Conservation (phyloP, 2,113 vertebrate genomes). For the Arizona elegans region DNA sequence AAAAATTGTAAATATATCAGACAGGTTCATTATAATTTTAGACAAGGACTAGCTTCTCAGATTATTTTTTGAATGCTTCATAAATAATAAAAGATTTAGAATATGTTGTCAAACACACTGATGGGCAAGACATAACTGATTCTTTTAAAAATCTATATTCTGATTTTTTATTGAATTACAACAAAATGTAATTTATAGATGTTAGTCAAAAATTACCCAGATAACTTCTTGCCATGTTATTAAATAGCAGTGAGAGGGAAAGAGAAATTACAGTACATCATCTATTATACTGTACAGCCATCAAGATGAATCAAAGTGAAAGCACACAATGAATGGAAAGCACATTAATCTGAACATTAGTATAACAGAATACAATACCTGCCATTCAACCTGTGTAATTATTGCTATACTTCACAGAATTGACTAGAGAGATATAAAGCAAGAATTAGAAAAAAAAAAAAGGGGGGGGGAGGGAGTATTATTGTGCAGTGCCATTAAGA, state of each 20-base stretch:
- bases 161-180: slow-evolving; percentile 52
- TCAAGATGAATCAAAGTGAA: slow-evolving; percentile 57
- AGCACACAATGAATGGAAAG: slow-evolving; percentile 43
- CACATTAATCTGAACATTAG: slow-evolving; percentile 58
- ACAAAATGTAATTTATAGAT: slow-evolving; percentile 59
- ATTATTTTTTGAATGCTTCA: slow-evolving; percentile 14
- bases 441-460: not conserved
- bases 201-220: slow-evolving; percentile 47
- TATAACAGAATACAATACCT: slow-evolving; percentile 48
- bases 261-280: slow-evolving; percentile 61
- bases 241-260: slow-evolving; percentile 55
- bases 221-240: slow-evolving; percentile 52
- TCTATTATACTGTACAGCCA: slow-evolving; percentile 52
- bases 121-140: slow-evolving; percentile 43
- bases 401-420: not conserved
- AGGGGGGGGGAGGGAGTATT: not conserved
- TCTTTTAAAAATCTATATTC: slow-evolving; percentile 48
- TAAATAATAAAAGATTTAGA: accelerated
- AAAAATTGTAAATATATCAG: slow-evolving; percentile 39
- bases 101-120: slow-evolving; percentile 14
- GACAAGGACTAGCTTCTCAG: not conserved
- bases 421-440: not conserved
- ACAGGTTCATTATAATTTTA: slow-evolving; percentile 28
- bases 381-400: slow-evolving; percentile 40
- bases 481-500: not conserved